Conservation (phyloP, 1,140 invertebrate species). For the Hyles euphorbiae region DNA sequence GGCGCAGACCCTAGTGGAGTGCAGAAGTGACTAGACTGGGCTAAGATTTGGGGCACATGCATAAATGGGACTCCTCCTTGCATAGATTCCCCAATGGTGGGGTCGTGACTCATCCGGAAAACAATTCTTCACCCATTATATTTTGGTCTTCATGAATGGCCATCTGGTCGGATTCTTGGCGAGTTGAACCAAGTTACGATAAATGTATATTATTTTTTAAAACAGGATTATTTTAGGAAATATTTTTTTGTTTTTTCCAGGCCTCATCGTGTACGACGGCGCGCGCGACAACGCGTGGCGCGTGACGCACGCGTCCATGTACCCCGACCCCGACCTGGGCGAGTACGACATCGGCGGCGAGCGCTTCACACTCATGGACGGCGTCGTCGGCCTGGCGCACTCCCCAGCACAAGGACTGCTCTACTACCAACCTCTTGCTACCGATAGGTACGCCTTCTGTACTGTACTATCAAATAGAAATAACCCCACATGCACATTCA, state of each 20-base stretch:
- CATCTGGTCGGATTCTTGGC: too few species aligned
- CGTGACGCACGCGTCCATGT: conserved; percentile 85
- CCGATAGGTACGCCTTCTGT: conserved; percentile 76
- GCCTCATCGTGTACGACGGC: conserved; percentile 84
- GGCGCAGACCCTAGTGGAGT: too few species aligned
- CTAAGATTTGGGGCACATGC: too few species aligned
- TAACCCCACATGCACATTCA: not conserved
- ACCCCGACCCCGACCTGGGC: conserved; percentile 85
- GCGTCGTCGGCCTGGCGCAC: conserved; percentile 85
- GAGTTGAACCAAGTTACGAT: too few species aligned
- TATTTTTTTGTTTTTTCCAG: conserved; percentile 53
- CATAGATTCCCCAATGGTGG: too few species aligned
- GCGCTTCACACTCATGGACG: conserved; percentile 86
- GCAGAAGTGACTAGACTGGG: too few species aligned
- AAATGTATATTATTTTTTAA: too few species aligned
- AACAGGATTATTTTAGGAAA: too few species aligned
- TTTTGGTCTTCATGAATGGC: too few species aligned
- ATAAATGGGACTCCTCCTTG: too few species aligned
- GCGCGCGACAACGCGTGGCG: conserved; percentile 84
- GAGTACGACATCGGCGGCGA: conserved; percentile 79
- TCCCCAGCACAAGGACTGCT: conserved; percentile 80
- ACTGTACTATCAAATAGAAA: not conserved
- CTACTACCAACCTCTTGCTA: conserved; percentile 90
- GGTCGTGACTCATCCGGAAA: too few species aligned
- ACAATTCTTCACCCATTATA: too few species aligned